These are phyloP conservation scores for Molossus molossus DNA, from an alignment of 2,797 vertebrate genomes.

Conservation along the genomic window DNA sequence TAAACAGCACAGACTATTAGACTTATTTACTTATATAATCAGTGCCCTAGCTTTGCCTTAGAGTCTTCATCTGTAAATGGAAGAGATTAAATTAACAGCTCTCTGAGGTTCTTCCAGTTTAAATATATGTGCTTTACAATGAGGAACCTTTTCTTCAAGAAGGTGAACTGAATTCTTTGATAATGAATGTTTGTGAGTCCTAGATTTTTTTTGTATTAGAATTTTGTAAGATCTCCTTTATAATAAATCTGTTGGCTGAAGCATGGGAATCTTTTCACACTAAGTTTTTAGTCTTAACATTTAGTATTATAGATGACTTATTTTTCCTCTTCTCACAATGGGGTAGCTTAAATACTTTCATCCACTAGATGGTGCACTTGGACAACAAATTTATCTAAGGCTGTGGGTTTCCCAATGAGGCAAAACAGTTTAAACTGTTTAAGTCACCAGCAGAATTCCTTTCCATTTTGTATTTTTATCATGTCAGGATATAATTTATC, in stretches of 20 bases:
- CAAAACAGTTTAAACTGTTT: background rate
- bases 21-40: background rate
- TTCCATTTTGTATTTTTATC: slow-evolving; percentile 67
- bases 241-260: slow-evolving; percentile 7
- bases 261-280: slow-evolving; percentile 18
- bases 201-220: slow-evolving; percentile 39
- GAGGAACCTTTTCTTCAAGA: slow-evolving; percentile 49
- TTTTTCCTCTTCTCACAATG: background rate
- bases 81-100: slow-evolving; percentile 6
- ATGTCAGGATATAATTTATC: slow-evolving; percentile 67
- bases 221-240: slow-evolving; percentile 1
- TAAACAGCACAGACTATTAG: slow-evolving; percentile 42
- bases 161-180: slow-evolving; percentile 22
- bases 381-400: slow-evolving; percentile 77
- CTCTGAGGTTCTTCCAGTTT: background rate
- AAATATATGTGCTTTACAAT: slow-evolving; percentile 47
- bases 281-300: background rate
- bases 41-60: slow-evolving; percentile 24
- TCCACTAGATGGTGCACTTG: slow-evolving; percentile 89
- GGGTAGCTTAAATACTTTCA: slow-evolving; percentile 7
- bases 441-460: slow-evolving; percentile 8
- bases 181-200: slow-evolving; percentile 44
- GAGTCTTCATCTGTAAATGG: slow-evolving; percentile 16
- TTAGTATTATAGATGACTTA: background rate
- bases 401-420: background rate